phyloP scores from a whole-genome alignment of 1,140 invertebrate genomes.

The Panagrolaimus sp. region DNA sequence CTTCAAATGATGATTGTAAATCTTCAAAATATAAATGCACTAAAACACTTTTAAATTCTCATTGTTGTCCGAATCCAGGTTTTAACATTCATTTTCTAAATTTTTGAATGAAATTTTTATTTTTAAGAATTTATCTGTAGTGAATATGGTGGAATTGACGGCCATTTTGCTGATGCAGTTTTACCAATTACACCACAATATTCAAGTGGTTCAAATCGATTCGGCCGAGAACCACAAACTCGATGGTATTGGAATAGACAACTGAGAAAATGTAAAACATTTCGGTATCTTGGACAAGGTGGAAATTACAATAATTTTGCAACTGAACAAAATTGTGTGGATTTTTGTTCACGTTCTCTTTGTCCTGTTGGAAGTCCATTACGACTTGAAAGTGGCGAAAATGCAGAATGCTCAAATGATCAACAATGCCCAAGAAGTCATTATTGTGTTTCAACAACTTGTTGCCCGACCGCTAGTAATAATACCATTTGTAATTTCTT shows the following conservation, averaged over 20 bases:
- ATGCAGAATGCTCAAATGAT: constrained; percentile 32
- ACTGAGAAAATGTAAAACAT: constrained; percentile 31
- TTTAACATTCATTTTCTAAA: background rate
- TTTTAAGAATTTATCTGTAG: constrained; percentile 39
- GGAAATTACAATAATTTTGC: constrained; percentile 51
- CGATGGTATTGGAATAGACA: constrained; percentile 26
- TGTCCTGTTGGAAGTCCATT: constrained; percentile 42
- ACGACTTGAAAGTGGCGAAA: constrained; percentile 30
- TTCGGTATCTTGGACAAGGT: constrained; percentile 45
- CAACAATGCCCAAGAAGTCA: constrained; percentile 41
- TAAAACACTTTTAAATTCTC: constrained; percentile 21
- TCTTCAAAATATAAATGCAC: constrained; percentile 34
- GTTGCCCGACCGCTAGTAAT: constrained; percentile 40
- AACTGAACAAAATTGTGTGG: constrained; percentile 36
- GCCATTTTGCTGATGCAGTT: constrained; percentile 10
- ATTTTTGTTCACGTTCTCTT: constrained; percentile 35
- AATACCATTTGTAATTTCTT: constrained; percentile 12
- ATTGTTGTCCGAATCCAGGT: constrained; percentile 40
- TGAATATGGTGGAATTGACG: constrained; percentile 36
- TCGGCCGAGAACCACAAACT: constrained; percentile 18
- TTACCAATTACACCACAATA: constrained; percentile 13
- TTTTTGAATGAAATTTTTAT: background rate
- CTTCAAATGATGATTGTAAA: constrained; percentile 29
- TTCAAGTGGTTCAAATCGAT: constrained; percentile 18
- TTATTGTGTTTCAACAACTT: constrained; percentile 30